A percentile compares a stretch with the other conserved stretches of the same genome.
These are phyloP conservation scores for Lycocorax pyrrhopterus DNA, from an alignment of 2,113 vertebrate species.

Conservation along the genomic window DNA sequence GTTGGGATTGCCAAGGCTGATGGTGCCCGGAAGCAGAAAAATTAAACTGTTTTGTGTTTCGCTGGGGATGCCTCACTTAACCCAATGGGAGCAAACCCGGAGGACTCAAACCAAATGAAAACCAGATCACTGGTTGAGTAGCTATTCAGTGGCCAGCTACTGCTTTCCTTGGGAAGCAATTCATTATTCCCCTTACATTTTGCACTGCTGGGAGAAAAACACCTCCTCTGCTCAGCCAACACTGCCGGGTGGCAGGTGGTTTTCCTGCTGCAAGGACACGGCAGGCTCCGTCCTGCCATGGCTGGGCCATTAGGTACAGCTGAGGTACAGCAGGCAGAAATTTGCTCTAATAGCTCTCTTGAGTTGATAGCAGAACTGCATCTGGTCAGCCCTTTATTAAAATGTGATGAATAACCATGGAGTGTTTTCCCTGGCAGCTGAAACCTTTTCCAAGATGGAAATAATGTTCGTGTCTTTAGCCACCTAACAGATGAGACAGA, in stretches of 20 bases:
- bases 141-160: neutral
- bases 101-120: neutral
- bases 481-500: neutral
- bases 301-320: neutral
- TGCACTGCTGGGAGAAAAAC: neutral
- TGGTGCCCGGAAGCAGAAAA: neutral
- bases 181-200: neutral
- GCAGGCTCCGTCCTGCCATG: fast-evolving
- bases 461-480: neutral
- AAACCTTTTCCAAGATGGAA: neutral
- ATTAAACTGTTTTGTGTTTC: neutral
- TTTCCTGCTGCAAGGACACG: neutral
- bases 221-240: neutral
- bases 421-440: neutral
- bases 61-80: neutral
- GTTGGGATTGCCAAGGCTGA: neutral
- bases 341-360: neutral
- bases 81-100: neutral
- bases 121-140: neutral
- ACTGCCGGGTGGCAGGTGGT: neutral
- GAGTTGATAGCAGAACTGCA: neutral
- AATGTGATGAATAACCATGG: neutral
- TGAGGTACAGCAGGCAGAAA: neutral
- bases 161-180: neutral
- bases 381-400: neutral